Base-by-base conservation (phyloP, 2,113 vertebrate genomes). In the Sus scrofa region DNA sequence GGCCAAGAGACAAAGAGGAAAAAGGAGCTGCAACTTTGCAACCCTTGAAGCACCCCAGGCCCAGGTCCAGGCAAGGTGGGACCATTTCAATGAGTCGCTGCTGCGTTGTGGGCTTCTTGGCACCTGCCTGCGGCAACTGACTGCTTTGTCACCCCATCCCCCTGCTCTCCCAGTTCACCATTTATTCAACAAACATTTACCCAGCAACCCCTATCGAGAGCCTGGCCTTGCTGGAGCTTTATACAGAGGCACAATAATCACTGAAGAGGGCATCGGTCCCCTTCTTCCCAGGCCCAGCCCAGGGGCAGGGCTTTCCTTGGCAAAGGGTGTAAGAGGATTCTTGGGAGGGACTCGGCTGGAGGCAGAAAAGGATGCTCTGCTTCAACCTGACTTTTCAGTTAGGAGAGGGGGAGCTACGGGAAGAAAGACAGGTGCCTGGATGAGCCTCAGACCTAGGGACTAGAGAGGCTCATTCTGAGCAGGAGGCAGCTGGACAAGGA, bases 1-100 rank as follows among this genome's bases (percentile, higher is more conserved):
- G 73, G 89, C 77, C 75, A 73, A 70, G 70, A 90, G 54, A 70
- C 65, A 90, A 73, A 95, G 78, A 73, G 65, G 3, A 52, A 73
- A 77, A 65, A 84, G 34, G n/a, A 58, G 44, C 19, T 39, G 70
- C 67, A 87, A 78, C 65, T 74, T 19, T n/a, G 30, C 71, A 10
- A 65, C 11, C 60, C 58, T 71, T 89, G 89, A 67, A 24, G 26
- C 6, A 2, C 37, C 63, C 7, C 65, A 74, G 22, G 50, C 63
- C 70, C 26, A 39, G 77, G 4, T n/a, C 50, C 77, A 20, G 67
- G 67, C 15, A 6, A 77, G 24, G 10, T 2, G 56, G 39, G 62
- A 11, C 56, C 75, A 54, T 79, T 52, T 86, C 26, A 24, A 44
- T 44, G 44, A 44, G 44, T 44, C 44, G 8, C 44, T n/a, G 71